phyloP scores from a whole-genome alignment of 2,888 invertebrate species.

The Mongoloraphidia duomilia region DNA sequence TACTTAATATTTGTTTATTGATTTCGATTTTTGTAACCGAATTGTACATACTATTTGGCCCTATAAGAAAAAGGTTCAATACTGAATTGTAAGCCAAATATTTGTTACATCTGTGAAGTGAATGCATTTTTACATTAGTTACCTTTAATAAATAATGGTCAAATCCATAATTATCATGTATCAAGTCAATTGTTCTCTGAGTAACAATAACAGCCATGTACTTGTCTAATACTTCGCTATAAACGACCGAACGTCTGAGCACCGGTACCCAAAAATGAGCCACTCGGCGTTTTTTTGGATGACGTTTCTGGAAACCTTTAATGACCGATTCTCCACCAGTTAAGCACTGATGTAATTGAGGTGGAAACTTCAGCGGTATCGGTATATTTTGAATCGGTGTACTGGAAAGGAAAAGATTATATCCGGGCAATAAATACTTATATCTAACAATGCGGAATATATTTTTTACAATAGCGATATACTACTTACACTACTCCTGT shows the following conservation, averaged over 20 bases:
- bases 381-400: conserved; percentile 59
- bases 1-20: no score
- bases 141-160: conserved; percentile 87
- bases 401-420: conserved; percentile 23
- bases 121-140: conserved; percentile 10
- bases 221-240: conserved; percentile 79
- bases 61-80: no score
- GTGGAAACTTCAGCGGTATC: conserved; percentile 61
- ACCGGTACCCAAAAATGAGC: conserved; percentile 83
- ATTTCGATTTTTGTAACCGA: no score
- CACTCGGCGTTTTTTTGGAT: conserved; percentile 43
- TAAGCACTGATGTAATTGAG: conserved; percentile 68
- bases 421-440: not conserved
- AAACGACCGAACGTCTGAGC: conserved; percentile 64
- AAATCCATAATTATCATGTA: conserved; percentile 83
- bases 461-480: not conserved
- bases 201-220: conserved; percentile 76
- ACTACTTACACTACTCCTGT: conserved; percentile 55
- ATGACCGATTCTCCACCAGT: conserved; percentile 96
- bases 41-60: no score
- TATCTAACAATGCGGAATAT: not conserved
- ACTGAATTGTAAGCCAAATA: no score
- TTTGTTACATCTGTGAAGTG: no score
- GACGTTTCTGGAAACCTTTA: conserved; percentile 66
- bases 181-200: conserved; percentile 62